Evolutionary conservation across 2,797 vertebrate genomes (phyloP), one percentile per base, ranked within the genome.

Genomic region (Gymnothorax reevesii): DNA sequence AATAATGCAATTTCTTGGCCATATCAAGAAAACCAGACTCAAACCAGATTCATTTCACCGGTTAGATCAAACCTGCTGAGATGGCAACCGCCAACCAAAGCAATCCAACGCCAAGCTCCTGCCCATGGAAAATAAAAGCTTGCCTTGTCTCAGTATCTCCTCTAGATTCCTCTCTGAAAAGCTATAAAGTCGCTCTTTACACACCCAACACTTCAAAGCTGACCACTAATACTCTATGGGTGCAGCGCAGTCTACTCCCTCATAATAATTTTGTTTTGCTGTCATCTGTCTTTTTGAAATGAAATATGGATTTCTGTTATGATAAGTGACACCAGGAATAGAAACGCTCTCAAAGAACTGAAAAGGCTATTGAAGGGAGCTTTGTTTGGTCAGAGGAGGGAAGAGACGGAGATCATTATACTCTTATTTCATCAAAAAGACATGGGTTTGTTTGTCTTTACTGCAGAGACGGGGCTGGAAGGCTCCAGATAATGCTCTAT

Each of bases 381-480:
- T 86, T 55, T 69, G n/a, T 86, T 83, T 59, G 85, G 22, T 25
- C 64, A 10, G 64, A 69, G 17, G n/a, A 17, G 54, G 27, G 86
- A 83, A 8, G 85, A 83, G 85, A 86, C 77, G 49, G 55, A 66
- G 62, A 83, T 86, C 57, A 83, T 71, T 83, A 86, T 66, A 27
- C 27, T 22, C 22, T n/a, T n/a, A 20, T 17, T 55, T 55, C 77
- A 55, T 55, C 77, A 80, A 52, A 79, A 52, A 52, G 49, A 77
- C 42, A 52, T 3, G 33, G 75, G 33, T 49, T 20, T 79, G 75
- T 79, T 49, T 54, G 75, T 54, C 15, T 75, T 15, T 22, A 75
- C 22, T 17, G 66, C 66, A 6, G 66, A 69, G 66, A 25, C 66
- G 25, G 22, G n/a, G 8, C 12, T 6, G 13, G 13, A 20, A 6